These are phyloP conservation scores for Oryctes rhinoceros DNA, from an alignment of 1,140 invertebrate genomes.

Conservation along the genomic window DNA sequence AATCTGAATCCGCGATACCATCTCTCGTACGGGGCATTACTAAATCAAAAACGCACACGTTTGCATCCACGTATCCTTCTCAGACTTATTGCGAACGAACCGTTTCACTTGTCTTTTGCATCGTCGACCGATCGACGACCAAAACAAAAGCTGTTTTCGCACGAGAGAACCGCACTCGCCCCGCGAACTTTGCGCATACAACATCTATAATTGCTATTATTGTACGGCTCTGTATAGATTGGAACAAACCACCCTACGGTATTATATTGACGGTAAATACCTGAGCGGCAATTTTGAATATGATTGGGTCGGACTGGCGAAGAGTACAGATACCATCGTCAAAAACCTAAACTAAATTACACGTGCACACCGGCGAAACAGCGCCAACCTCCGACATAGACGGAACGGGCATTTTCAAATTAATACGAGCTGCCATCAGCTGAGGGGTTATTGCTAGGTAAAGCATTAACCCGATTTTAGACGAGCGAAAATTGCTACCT, in stretches of 20 bases:
- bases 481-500: constrained; percentile 21
- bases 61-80: constrained; percentile 46
- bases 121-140: not conserved
- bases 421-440: constrained; percentile 17
- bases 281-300: constrained; percentile 17
- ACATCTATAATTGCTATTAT: constrained; percentile 8
- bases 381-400: not conserved
- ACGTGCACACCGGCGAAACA: not conserved
- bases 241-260: not conserved
- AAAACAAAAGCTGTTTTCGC: constrained; percentile 26
- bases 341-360: constrained; percentile 19
- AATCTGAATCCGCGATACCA: constrained; percentile 53
- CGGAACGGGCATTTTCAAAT: constrained; percentile 7
- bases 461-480: constrained; percentile 21
- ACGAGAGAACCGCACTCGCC: constrained; percentile 11
- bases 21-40: constrained; percentile 45
- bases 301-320: not conserved
- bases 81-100: not conserved
- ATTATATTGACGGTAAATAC: not conserved
- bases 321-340: constrained; percentile 10
- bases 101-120: constrained; percentile 35
- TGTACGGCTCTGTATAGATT: not conserved
- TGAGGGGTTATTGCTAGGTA: constrained; percentile 7
- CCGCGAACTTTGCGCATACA: not conserved
- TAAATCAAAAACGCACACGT: constrained; percentile 48